Base-by-base conservation (phyloP, 2,888 invertebrate genomes). In the Leucania comma region DNA sequence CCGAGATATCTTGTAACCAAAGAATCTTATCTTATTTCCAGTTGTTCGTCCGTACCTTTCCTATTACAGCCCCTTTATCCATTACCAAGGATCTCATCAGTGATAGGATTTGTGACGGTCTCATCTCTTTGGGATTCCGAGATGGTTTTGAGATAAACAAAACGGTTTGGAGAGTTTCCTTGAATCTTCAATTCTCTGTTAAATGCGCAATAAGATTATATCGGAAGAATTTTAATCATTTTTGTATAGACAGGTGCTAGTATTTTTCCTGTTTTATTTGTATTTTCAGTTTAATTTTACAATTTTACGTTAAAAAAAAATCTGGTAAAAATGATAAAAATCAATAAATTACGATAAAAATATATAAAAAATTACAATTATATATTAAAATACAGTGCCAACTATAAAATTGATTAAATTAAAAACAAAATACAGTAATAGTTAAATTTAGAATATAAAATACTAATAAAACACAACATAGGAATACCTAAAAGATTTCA, bases 101-200 rank as follows among this genome's bases (percentile, higher is more conserved):
- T 78, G 83, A 82, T 78, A 26, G 59, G 63, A 68, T 78, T 26
- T 22, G 51, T 38, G 53, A 57, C 14, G 60, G 48, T 75, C 50
- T 46, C 69, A 76, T 80, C 53, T 69, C 63, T 58, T 53, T 22
- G 3, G 51, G 46, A 69, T 62, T 64, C 58, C 51, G 50, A 68
- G 72, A 69, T 69, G 59, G 22, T 48, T 48, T 68, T 58, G 12
- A 72, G 70, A 77, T 80, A 74, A 69, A 69, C 42, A 53, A 48
- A 64, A 50, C 10, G 9, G 17, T 59, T 66, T 61, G 8, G n/a
- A 22, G 22, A 35, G 32, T 9, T 61, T 77, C 35, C 61, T 29
- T 22, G 29, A 58, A 29, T 61, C 22, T n/a, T 17, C 53, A 59
- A 12, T 53, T 60, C 0, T 38, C 22, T n/a, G 22, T 12, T 35